Conservation (phyloP, 2,888 invertebrate genomes). For the Gortyna flavago region DNA sequence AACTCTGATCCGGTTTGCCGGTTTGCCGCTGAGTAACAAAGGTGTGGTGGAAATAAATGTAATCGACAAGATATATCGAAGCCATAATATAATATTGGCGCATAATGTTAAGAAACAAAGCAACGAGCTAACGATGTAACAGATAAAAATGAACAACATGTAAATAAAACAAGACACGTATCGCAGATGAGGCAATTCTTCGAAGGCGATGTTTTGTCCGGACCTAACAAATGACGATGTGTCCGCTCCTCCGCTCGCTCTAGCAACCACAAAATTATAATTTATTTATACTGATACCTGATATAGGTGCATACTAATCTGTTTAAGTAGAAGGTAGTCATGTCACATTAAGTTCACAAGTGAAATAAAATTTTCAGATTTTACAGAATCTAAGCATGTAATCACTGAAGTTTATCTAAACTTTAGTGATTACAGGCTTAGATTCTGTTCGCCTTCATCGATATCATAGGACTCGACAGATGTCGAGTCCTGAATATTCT, state of each 20-base stretch:
- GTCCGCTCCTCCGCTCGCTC: conserved; percentile 43
- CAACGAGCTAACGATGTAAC: conserved; percentile 64
- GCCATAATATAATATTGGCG: conserved; percentile 70
- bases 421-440: too few species aligned
- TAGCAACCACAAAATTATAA: conserved; percentile 54
- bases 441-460: too few species aligned
- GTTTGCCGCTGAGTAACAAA: conserved; percentile 61
- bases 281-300: conserved; percentile 49
- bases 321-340: not conserved
- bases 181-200: conserved; percentile 73
- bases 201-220: conserved; percentile 72
- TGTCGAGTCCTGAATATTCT: too few species aligned
- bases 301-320: conserved; percentile 11
- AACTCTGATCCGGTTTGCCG: conserved; percentile 59
- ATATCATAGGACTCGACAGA: too few species aligned
- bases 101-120: conserved; percentile 70
- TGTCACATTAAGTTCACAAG: conserved; percentile 5
- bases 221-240: conserved; percentile 68
- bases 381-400: not conserved
- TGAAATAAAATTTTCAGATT: not conserved
- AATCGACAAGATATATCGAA: conserved; percentile 69
- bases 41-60: conserved; percentile 67
- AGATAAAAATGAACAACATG: conserved; percentile 71
- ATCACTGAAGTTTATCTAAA: not conserved
- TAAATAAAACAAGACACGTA: conserved; percentile 74